Base-by-base conservation (phyloP, 2,888 invertebrate species). In the Reticulitermes lucifugus region DNA sequence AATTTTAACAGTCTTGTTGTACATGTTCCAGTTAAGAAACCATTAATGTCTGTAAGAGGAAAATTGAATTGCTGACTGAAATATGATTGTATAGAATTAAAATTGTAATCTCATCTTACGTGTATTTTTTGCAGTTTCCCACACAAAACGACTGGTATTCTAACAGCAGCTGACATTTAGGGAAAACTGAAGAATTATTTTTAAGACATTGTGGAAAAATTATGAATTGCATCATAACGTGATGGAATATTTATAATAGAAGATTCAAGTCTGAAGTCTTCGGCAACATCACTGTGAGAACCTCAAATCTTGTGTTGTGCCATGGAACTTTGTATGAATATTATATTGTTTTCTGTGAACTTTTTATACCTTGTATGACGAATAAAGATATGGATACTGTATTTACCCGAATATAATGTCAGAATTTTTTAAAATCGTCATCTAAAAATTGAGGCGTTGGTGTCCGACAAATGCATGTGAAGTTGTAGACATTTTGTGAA, bases 101-200 rank as follows among this genome's bases (percentile, higher is more conserved):
- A 65, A 25, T 73, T 73, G 12, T 21, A 7, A 7, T 59, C 1
- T n/a, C 14, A 0, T 29, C 12, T 79, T 18, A 35, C 35, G 10
- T 46, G 18, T 59, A 41, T 80, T 60, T 22, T 18, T 80, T 80
- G 21, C 80, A 80, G 80, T 22, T 25, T 60, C 80, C 21, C 80
- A 59, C 22, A 60, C 80, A 80, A 80, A 80, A 80, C 55, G 80
- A 35, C 60, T 80, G 60, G 51, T 80, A 29, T 80, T 80, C 60
- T 80, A 80, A 60, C 41, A 59, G 35, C 80, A 60, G 10, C 80
- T 60, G 35, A 21, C 60, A 22, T 35, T 80, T 55, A 80, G 60
- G 29, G 35, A 25, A 55, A 35, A 3, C 29, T 46, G 35, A 59
- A 80, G 18, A 80, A 22, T 29, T 59, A 2, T 29, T 59, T 59